Conservation (phyloP, 2,888 invertebrate species). For the Drosophila mulleri region DNA sequence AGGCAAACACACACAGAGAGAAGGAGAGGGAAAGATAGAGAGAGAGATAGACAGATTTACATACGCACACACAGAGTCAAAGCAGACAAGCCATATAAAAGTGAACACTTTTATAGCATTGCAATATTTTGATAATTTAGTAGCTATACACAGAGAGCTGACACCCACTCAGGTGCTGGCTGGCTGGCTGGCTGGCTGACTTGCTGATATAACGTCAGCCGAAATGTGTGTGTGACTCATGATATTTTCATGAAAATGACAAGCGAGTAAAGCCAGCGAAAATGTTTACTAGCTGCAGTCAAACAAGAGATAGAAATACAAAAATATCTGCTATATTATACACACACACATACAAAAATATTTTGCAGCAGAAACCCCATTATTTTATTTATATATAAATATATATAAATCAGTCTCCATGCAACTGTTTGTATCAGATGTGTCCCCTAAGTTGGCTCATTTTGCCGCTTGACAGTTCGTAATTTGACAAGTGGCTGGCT, state of each 20-base stretch:
- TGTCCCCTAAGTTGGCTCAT: slow-evolving; percentile 32
- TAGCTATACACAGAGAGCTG: slow-evolving; percentile 35
- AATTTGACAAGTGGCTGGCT: slow-evolving; percentile 60
- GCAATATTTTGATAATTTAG: slow-evolving; percentile 77
- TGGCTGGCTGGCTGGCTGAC: slow-evolving; percentile 1
- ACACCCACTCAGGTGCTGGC: slow-evolving; percentile 62
- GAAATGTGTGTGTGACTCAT: slow-evolving; percentile 36
- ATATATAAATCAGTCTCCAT: slow-evolving; percentile 5
- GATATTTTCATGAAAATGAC: slow-evolving; percentile 34
- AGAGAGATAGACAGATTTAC: not conserved
- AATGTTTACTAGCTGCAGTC: slow-evolving; percentile 30
- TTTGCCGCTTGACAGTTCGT: slow-evolving; percentile 66
- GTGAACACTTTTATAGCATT: slow-evolving; percentile 57
- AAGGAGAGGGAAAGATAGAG: too few species aligned
- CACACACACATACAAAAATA: not conserved
- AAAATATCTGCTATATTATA: slow-evolving; percentile 5
- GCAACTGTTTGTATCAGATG: slow-evolving; percentile 13
- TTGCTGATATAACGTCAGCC: slow-evolving; percentile 31
- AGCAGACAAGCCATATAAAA: slow-evolving; percentile 32
- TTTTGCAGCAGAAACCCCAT: slow-evolving; percentile 16
- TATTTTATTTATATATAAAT: slow-evolving; percentile 20
- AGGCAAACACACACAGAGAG: not conserved
- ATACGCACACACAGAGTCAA: slow-evolving; percentile 4
- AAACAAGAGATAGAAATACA: slow-evolving; percentile 25
- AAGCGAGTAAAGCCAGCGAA: slow-evolving; percentile 21